Conservation (phyloP, 2,888 invertebrate species). For the Pristionchus arcanus region DNA sequence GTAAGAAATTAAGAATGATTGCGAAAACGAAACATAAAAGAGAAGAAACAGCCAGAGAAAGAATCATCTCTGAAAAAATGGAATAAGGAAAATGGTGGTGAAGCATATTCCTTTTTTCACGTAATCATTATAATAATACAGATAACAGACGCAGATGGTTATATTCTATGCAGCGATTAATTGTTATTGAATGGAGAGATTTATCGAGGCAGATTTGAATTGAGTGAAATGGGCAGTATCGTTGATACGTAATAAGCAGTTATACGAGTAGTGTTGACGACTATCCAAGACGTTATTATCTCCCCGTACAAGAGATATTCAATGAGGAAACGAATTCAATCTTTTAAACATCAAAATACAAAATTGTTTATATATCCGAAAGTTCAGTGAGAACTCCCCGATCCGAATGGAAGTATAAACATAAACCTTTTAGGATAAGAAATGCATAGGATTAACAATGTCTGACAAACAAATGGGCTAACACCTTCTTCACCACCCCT, state of each 20-base stretch:
- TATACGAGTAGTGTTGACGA: neutral
- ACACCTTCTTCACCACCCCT: too few relatives aligned
- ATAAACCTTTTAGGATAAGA: too few relatives aligned
- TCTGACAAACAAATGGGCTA: too few relatives aligned
- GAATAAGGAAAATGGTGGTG: neutral
- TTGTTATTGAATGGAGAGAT: neutral
- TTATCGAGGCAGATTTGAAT: neutral
- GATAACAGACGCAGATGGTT: neutral
- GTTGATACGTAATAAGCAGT: neutral
- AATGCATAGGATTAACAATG: too few relatives aligned
- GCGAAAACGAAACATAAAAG: constrained; percentile 1
- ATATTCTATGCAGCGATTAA: neutral
- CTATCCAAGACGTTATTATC: neutral
- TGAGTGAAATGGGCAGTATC: neutral
- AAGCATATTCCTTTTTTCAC: too few relatives aligned
- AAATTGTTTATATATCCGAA: too few relatives aligned
- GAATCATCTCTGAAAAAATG: neutral
- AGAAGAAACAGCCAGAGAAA: constrained; percentile 38
- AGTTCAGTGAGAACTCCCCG: too few relatives aligned
- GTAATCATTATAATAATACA: neutral
- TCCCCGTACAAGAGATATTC: neutral
- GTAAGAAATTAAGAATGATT: neutral
- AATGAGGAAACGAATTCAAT: too few relatives aligned
- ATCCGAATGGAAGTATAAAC: too few relatives aligned
- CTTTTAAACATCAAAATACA: too few relatives aligned